These are phyloP conservation scores for Dendrolimus pini DNA, from an alignment of 2,888 invertebrate species.

Conservation along the genomic window DNA sequence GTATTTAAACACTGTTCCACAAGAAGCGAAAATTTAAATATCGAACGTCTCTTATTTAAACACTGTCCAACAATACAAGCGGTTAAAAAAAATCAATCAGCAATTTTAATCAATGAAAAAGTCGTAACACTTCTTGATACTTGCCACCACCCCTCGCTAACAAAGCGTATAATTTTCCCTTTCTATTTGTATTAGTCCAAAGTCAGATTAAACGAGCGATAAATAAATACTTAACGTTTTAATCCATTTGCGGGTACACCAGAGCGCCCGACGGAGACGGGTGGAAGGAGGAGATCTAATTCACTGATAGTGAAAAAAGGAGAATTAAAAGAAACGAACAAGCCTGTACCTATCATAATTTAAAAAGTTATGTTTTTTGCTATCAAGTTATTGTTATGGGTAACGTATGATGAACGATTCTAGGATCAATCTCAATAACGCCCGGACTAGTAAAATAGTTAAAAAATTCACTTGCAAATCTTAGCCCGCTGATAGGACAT, in stretches of 20 bases:
- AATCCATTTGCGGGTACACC: conserved; percentile 53
- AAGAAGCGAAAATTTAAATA: no score
- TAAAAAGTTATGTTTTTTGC: no score
- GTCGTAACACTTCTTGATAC: conserved; percentile 8
- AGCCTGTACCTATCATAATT: conserved; percentile 6
- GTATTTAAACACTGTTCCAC: no score
- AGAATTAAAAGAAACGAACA: conserved; percentile 40
- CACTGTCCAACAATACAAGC: no score
- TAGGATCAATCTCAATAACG: no score
- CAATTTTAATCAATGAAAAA: conserved; percentile 17
- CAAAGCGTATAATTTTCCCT: conserved; percentile 62
- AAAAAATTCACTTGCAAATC: no score
- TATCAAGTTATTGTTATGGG: no score
- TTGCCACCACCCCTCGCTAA: conserved; percentile 25
- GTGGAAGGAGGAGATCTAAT: conserved; percentile 44
- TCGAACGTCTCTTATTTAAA: no score
- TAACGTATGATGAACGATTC: no score
- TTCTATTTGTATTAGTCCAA: conserved; percentile 59
- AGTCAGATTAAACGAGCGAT: conserved; percentile 59
- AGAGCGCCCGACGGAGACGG: not conserved
- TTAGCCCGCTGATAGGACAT: no score
- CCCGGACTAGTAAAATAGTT: no score
- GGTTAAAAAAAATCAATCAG: not conserved
- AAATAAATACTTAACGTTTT: conserved; percentile 69
- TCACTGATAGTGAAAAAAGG: conserved; percentile 43